These are phyloP conservation scores for Crepidodera aurea DNA, from an alignment of 2,888 invertebrate genomes.

Conservation along the genomic window DNA sequence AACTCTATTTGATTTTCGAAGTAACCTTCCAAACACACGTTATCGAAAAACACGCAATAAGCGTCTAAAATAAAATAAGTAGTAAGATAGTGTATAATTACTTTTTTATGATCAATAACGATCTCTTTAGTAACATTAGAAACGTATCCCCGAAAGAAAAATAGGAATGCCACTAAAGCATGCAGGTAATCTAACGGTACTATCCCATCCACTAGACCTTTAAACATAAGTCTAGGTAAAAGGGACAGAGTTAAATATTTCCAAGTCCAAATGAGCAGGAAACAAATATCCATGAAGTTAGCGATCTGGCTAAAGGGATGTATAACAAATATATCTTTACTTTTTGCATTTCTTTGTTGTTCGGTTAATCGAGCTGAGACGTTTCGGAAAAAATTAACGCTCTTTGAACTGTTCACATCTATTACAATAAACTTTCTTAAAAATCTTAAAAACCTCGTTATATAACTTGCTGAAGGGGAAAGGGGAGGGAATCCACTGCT, in stretches of 20 bases:
- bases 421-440: slow-evolving; percentile 12
- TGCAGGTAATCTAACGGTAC: too few relatives aligned
- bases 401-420: slow-evolving; percentile 5
- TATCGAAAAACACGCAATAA: slow-evolving; percentile 9
- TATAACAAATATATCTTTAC: slow-evolving; percentile 36
- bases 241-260: too few relatives aligned
- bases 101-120: slow-evolving; percentile 34
- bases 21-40: not conserved
- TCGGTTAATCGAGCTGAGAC: slow-evolving; percentile 39
- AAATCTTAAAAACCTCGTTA: not conserved
- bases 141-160: slow-evolving; percentile 40
- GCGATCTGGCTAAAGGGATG: slow-evolving; percentile 46
- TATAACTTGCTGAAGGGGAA: slow-evolving; percentile 14
- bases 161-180: too few relatives aligned
- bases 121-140: slow-evolving; percentile 36
- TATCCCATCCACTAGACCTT: too few relatives aligned
- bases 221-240: too few relatives aligned
- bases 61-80: slow-evolving; percentile 42
- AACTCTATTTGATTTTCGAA: not conserved
- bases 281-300: slow-evolving; percentile 25
- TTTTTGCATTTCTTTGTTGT: slow-evolving; percentile 37
- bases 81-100: slow-evolving; percentile 34
- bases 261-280: not conserved
- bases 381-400: slow-evolving; percentile 39
- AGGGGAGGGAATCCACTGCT: slow-evolving; percentile 5